These are phyloP conservation scores for Otocyon megalotis DNA, from an alignment of 2,113 vertebrate species.

Conservation along the genomic window DNA sequence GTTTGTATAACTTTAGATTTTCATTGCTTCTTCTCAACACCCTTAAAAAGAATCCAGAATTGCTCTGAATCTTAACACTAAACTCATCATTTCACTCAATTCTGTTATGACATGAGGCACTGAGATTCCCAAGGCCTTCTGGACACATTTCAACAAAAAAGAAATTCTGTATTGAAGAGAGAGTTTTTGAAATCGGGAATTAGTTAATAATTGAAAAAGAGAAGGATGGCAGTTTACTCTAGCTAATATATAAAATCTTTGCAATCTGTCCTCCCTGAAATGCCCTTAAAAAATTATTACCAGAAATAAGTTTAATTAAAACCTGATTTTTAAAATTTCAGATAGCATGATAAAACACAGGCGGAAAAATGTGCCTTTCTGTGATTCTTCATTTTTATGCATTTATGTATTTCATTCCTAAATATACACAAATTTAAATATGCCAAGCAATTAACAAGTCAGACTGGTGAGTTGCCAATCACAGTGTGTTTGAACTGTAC, in stretches of 20 bases:
- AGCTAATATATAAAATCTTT: not conserved
- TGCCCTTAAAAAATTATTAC: constrained; percentile 27
- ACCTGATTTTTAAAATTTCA: constrained; percentile 16
- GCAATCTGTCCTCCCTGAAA: not conserved
- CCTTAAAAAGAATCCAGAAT: constrained; percentile 8
- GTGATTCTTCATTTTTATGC: not conserved
- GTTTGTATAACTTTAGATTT: not conserved
- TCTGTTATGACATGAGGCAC: not conserved
- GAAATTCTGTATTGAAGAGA: constrained; percentile 36
- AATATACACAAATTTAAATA: not conserved
- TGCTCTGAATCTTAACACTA: not conserved
- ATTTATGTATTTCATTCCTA: not conserved
- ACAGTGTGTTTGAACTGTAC: not conserved
- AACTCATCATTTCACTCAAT: not conserved
- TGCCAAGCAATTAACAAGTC: not conserved
- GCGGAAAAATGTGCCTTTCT: not conserved
- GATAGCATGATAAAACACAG: not conserved
- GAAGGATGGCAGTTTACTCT: not conserved
- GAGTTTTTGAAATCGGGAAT: not conserved
- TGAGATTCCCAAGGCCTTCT: not conserved
- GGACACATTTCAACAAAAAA: not conserved
- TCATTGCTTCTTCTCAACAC: not conserved
- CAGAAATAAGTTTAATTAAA: not conserved
- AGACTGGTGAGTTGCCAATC: not conserved
- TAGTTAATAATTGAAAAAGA: not conserved